phyloP scores from a whole-genome alignment of 2,888 invertebrate genomes.

The Drosophila diplacantha region DNA sequence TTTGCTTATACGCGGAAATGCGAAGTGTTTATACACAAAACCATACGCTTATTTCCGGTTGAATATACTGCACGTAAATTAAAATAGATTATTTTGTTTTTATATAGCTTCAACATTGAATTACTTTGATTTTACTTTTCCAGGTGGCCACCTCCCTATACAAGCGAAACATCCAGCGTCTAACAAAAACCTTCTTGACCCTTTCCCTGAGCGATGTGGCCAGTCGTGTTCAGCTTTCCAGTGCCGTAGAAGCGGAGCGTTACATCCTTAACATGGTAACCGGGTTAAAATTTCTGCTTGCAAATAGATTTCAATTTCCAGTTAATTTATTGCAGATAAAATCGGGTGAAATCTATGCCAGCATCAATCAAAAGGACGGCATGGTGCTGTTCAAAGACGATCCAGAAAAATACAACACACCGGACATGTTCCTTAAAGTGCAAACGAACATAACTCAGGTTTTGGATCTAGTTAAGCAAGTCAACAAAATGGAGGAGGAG shows the following conservation, averaged over 20 bases:
- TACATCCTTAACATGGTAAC: constrained; percentile 95
- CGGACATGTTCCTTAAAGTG: constrained; percentile 89
- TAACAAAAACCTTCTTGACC: constrained; percentile 88
- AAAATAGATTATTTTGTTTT: background rate
- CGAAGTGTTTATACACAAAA: background rate
- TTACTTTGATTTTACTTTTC: constrained; percentile 10
- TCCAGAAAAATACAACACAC: constrained; percentile 95
- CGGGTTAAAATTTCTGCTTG: background rate
- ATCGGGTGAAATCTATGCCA: constrained; percentile 97
- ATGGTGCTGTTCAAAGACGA: constrained; percentile 98
- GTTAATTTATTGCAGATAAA: constrained; percentile 84
- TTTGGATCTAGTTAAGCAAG: constrained; percentile 91
- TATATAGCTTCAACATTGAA: background rate
- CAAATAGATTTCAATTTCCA: background rate
- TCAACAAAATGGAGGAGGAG: constrained; percentile 95
- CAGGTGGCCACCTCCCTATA: constrained; percentile 92
- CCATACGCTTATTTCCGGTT: background rate
- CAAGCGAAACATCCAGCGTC: constrained; percentile 96
- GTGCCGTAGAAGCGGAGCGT: constrained; percentile 92
- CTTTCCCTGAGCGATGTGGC: constrained; percentile 85
- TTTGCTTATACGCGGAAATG: constrained; percentile 13
- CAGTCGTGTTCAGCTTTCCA: constrained; percentile 90
- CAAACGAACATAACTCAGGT: constrained; percentile 92
- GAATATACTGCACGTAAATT: too few species aligned
- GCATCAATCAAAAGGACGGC: constrained; percentile 97